Base-by-base conservation (phyloP, 2,797 vertebrate genomes). In the Adrianichthys oophorus region DNA sequence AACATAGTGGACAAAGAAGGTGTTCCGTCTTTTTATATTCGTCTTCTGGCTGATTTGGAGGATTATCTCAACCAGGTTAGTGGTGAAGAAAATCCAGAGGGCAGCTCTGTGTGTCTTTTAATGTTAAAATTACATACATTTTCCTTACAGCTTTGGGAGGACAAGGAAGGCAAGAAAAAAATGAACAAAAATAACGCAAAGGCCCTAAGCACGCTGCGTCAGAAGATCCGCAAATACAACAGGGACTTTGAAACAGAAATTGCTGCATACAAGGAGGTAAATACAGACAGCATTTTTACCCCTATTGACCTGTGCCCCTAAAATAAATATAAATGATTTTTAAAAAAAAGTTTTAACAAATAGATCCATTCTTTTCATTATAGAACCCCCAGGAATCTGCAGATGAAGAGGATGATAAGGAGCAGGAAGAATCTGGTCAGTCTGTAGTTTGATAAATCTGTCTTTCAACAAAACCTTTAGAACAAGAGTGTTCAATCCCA, bases 161-260 rank as follows among this genome's bases (percentile, higher is more conserved):
- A 97, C 80, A 96, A 96, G 71, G 95, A 97, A 71, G 95, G 95
- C 21, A 95, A 95, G 76, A 97, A 97, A 88, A 95, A 95, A 80
- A 97, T 97, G 95, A 96, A 96, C 82, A 97, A 96, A 83, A 97
- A 96, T 82, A 96, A 97, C 0, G 95, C 95, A 13, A 96, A 96
- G 78, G 94, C 95, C 10, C 88, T 97, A 66, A 96, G 95, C 74
- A 95, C 94, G 0, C 85, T 97, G n/a, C 91, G 95, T 1, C 95
- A 97, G 90, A 97, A 97, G 89, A 95, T 97, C 75, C 92, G 95
- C 72, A 96, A 96, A 70, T 95, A 97, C 87, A 97, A 96, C 91
- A 81, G 94, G 7, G 95, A 96, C 72, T 96, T 93, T 13, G 95
- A 97, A 78, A 76, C 87, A 0, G 92, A 95, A 50, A 93, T 97